These are phyloP conservation scores for Hylaea fasciaria DNA, from an alignment of 2,888 invertebrate species.

Conservation along the genomic window DNA sequence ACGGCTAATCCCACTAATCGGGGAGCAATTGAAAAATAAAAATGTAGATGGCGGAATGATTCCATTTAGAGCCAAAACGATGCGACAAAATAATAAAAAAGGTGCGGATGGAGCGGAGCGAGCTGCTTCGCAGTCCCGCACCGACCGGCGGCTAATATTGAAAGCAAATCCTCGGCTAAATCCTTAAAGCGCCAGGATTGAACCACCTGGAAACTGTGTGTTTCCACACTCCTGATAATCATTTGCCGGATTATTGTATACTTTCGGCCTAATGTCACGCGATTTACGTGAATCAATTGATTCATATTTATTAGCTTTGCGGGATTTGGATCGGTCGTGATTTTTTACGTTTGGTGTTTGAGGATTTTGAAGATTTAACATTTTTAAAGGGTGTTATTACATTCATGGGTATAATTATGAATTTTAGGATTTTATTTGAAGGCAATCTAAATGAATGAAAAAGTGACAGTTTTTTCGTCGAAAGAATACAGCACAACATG, in stretches of 20 bases:
- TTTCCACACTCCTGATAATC: slow-evolving; percentile 75
- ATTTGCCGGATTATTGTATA: slow-evolving; percentile 81
- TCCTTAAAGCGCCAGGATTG: slow-evolving; percentile 83
- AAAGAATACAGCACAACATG: too few relatives aligned
- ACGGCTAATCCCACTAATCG: slow-evolving; percentile 85
- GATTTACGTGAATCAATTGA: slow-evolving; percentile 73
- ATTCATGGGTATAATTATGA: too few relatives aligned
- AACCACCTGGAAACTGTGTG: slow-evolving; percentile 83
- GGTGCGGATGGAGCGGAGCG: slow-evolving; percentile 75
- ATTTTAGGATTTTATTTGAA: too few relatives aligned
- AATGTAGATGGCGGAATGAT: slow-evolving; percentile 85
- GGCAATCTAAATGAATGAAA: too few relatives aligned
- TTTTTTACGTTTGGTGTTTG: slow-evolving; percentile 57
- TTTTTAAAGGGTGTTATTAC: neutral
- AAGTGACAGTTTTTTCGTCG: too few relatives aligned
- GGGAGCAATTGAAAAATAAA: slow-evolving; percentile 85
- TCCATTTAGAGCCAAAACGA: slow-evolving; percentile 85
- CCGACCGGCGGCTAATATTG: slow-evolving; percentile 83
- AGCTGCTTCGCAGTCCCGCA: slow-evolving; percentile 56
- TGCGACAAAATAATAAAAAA: slow-evolving; percentile 85
- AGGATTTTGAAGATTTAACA: slow-evolving; percentile 22
- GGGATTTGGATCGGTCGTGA: slow-evolving; percentile 49
- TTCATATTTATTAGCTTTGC: slow-evolving; percentile 56
- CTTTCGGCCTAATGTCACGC: slow-evolving; percentile 76
- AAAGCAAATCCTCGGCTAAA: slow-evolving; percentile 85